A percentile compares a stretch with the other conserved stretches of the same genome.
Conservation (phyloP, 2,797 vertebrate genomes). For the Triplophysa yarkandensis region DNA sequence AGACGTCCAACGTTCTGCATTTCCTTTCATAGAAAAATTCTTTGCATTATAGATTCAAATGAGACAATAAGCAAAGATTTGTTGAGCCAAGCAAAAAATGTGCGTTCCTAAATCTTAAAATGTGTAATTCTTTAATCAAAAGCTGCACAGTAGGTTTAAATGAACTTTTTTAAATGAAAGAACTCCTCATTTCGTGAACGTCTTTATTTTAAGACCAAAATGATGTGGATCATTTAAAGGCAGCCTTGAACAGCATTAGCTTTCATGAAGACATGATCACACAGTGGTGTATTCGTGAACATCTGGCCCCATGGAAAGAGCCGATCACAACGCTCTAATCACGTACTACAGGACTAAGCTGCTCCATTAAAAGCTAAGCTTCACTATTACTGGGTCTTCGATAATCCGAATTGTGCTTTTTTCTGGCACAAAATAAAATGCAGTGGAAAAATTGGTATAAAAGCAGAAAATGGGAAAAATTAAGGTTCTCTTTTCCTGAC, state of each 20-base stretch:
- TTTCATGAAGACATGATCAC: slow-evolving; percentile 39
- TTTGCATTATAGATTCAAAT: not conserved
- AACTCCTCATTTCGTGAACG: not conserved
- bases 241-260: slow-evolving; percentile 51
- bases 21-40: slow-evolving; percentile 11
- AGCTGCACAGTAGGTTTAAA: slow-evolving; percentile 4
- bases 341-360: slow-evolving; percentile 76
- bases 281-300: slow-evolving; percentile 65
- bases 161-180: slow-evolving; percentile 30
- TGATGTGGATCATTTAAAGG: slow-evolving; percentile 54
- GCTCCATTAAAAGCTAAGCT: slow-evolving; percentile 82
- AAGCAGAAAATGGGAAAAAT: slow-evolving; percentile 6
- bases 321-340: slow-evolving; percentile 76
- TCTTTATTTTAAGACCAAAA: slow-evolving; percentile 34
- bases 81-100: slow-evolving; percentile 5
- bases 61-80: not conserved
- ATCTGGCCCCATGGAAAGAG: slow-evolving; percentile 75
- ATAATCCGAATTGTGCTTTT: slow-evolving; percentile 80
- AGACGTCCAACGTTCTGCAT: not conserved
- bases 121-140: not conserved
- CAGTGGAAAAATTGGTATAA: slow-evolving; percentile 63
- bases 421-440: slow-evolving; percentile 70
- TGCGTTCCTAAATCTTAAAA: too few relatives aligned
- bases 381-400: slow-evolving; percentile 76
- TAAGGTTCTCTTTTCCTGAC: not conserved